phyloP scores from a whole-genome alignment of 1,140 invertebrate species.

The Neodiprion fabricii region DNA sequence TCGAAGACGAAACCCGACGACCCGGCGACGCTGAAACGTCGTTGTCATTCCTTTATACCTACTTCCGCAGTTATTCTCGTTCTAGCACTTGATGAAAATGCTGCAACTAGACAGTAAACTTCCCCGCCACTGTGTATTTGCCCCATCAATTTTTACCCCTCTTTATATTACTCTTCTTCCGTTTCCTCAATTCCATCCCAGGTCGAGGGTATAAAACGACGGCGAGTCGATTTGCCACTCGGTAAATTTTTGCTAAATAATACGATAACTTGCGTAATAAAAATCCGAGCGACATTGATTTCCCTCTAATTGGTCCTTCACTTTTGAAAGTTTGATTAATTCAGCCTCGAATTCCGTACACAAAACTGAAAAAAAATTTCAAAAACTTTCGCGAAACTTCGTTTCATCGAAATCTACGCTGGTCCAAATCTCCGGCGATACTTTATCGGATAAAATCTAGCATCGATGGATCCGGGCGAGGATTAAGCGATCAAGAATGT shows the following conservation, averaged over 20 bases:
- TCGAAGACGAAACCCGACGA: neutral
- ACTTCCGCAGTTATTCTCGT: neutral
- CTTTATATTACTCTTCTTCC: neutral
- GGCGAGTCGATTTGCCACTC: neutral
- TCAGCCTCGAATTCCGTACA: too few species aligned
- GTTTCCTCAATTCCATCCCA: neutral
- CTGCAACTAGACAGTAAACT: neutral
- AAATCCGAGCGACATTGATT: too few species aligned
- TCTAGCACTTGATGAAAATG: conserved; percentile 8
- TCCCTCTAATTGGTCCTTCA: too few species aligned
- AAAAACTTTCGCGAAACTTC: too few species aligned
- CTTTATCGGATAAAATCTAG: too few species aligned
- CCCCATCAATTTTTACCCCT: neutral
- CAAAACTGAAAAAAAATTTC: too few species aligned
- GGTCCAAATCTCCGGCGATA: too few species aligned
- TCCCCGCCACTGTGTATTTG: neutral
- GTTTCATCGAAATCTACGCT: too few species aligned
- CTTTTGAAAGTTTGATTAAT: too few species aligned
- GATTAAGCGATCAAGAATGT: too few species aligned
- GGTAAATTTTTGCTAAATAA: neutral
- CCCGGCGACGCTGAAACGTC: conserved; percentile 11
- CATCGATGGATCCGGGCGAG: too few species aligned
- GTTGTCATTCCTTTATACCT: neutral
- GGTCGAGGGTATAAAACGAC: neutral
- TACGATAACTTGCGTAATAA: too few species aligned